A percentile compares a stretch with the other conserved stretches of the same genome.
Evolutionary conservation across 1,140 invertebrate species (phyloP).

Genomic region (Physella acuta): DNA sequence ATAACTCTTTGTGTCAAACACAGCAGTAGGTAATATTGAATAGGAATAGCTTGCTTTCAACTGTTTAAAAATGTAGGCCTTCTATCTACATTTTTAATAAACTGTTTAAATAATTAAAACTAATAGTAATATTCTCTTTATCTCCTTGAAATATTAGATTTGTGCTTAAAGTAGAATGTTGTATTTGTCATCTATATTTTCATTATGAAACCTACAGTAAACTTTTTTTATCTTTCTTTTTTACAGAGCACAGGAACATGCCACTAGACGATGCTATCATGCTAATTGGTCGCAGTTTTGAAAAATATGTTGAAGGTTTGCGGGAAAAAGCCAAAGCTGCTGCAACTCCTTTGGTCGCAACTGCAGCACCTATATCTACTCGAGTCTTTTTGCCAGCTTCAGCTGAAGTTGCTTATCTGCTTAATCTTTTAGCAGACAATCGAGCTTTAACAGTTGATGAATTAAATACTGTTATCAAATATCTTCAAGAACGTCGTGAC

Average conservation of each 20-base stretch:
- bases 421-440: slow-evolving; percentile 80
- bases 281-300: slow-evolving; percentile 78
- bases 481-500: slow-evolving; percentile 75
- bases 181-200: not conserved
- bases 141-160: no score
- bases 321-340: slow-evolving; percentile 36
- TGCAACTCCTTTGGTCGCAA: not conserved
- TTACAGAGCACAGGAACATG: slow-evolving; percentile 88
- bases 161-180: not conserved
- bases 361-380: slow-evolving; percentile 17
- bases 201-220: not conserved
- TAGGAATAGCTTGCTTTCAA: no score
- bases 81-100: no score
- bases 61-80: no score
- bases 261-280: slow-evolving; percentile 85
- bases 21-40: no score
- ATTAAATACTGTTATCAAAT: slow-evolving; percentile 78
- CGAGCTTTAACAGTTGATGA: slow-evolving; percentile 76
- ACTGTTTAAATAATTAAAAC: not conserved
- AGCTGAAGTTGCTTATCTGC: slow-evolving; percentile 66
- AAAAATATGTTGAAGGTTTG: slow-evolving; percentile 68
- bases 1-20: no score
- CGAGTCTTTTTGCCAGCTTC: slow-evolving; percentile 39
- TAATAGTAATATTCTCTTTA: no score
- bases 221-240: not conserved